Percentiles rank a stretch among this genome's conserved stretches.
Evolutionary conservation across 1,140 invertebrate species (phyloP).

Genomic region (Ladona fulva): DNA sequence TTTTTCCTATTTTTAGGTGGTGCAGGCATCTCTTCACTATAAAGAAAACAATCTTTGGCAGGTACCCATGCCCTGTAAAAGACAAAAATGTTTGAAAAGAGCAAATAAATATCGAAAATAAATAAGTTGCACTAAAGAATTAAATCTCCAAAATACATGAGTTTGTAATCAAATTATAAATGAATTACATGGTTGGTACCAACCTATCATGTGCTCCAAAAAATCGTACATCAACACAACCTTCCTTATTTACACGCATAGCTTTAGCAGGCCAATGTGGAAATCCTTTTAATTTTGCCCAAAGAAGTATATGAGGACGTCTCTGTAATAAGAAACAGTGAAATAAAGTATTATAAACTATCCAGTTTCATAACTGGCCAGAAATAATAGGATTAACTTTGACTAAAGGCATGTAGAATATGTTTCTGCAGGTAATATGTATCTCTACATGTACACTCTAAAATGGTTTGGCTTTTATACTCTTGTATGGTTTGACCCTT

Average conservation of each 20-base stretch:
- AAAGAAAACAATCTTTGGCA: constrained; percentile 68
- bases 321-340: constrained; percentile 33
- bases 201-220: constrained; percentile 85
- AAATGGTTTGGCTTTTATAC: too few species aligned
- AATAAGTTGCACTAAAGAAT: constrained; percentile 15
- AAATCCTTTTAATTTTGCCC: constrained; percentile 90
- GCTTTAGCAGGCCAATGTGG: constrained; percentile 93
- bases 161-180: background rate
- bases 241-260: constrained; percentile 61
- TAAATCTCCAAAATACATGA: background rate
- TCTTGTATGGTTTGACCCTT: too few species aligned
- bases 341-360: background rate
- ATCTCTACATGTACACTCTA: too few species aligned
- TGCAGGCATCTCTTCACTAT: constrained; percentile 57
- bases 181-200: constrained; percentile 16
- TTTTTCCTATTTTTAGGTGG: constrained; percentile 51
- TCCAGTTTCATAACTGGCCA: too few species aligned
- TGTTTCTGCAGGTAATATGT: too few species aligned
- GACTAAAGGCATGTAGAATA: too few species aligned
- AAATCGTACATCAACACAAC: constrained; percentile 79
- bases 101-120: background rate
- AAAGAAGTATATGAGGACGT: constrained; percentile 75
- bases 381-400: too few species aligned
- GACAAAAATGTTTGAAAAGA: background rate
- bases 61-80: constrained; percentile 68